Base-by-base conservation (phyloP, 2,113 vertebrate genomes). In the Nipponia nippon region DNA sequence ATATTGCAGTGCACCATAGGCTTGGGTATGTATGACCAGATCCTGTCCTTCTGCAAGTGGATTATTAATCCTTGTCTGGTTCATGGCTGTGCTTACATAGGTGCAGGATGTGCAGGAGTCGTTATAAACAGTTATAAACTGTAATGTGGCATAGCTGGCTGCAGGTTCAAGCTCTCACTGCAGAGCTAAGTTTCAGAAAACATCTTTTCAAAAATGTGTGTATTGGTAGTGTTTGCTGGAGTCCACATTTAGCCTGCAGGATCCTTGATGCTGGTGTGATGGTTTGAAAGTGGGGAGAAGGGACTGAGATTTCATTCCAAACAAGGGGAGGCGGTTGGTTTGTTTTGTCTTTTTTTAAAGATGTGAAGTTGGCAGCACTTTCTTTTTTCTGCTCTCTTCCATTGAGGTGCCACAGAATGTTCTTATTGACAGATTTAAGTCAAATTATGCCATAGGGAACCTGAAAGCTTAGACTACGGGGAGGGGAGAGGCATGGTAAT, bases 1-100 rank as follows among this genome's bases (percentile, higher is more conserved):
- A 99, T 90, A 97, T 99, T 95, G 99, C 98, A 22, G 95, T 99
- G 50, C 98, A 99, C 56, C 99, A 99, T 50, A 98, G 99, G 83
- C 99, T 99, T 65, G 99, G 99, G 99, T 99, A 98, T 72, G 98
- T 84, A 87, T 88, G 50, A 6, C 47, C 17, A 53, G 58, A 44
- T 6, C 17, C 2, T 16, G 13, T 70, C 47, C 44, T 93, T 69
- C 46, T 73, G 52, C 32, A 42, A 30, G 9, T 75, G 22, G 30
- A 76, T 7, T 55, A 30, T 69, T 75, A 73, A 10, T 86, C 20
- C 29, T 58, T 88, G 5, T 69, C 16, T 65, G 44, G 34, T 61
- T 25, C 20, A 7, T 81, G 30, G 36, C 36, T 62, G 19, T 71
- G 29, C 49, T 69, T 83, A 23, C 0, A 0, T 15, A 40, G 38